These are phyloP conservation scores for Sylvietta virens DNA, from an alignment of 2,113 vertebrate genomes.

Conservation along the genomic window DNA sequence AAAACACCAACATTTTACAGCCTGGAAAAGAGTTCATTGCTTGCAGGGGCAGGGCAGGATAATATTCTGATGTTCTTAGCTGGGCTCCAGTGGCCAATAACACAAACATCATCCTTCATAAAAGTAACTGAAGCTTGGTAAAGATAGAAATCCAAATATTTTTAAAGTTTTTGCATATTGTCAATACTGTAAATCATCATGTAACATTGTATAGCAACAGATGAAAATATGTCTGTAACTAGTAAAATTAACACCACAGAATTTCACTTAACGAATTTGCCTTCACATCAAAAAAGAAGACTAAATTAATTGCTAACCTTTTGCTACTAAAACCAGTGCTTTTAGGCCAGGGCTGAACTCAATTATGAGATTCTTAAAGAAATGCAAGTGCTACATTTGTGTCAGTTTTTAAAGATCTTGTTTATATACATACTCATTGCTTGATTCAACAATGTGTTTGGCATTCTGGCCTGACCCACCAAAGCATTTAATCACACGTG, in stretches of 20 bases:
- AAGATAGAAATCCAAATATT: constrained; percentile 28
- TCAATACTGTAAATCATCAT: not conserved
- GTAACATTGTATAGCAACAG: not conserved
- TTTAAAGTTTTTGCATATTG: not conserved
- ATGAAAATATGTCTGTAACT: not conserved
- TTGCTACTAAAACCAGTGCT: not conserved
- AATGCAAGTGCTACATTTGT: not conserved
- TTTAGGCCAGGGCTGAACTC: not conserved
- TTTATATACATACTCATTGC: not conserved
- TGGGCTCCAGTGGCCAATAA: not conserved
- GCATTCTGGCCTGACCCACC: not conserved
- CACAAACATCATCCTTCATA: not conserved
- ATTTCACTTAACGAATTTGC: not conserved
- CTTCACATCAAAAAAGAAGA: not conserved
- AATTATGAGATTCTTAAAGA: not conserved
- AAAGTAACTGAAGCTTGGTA: not conserved
- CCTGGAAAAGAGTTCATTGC: not conserved
- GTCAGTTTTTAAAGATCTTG: not conserved
- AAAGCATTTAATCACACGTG: constrained; percentile 10
- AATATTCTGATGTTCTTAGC: not conserved
- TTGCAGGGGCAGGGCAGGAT: not conserved
- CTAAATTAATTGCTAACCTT: not conserved
- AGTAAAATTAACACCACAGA: not conserved
- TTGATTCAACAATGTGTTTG: not conserved
- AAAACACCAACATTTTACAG: not conserved